Percentiles rank a stretch among this genome's conserved stretches.
These are phyloP conservation scores for Sclerurus mexicanus DNA, from an alignment of 2,113 vertebrate species.

Conservation along the genomic window DNA sequence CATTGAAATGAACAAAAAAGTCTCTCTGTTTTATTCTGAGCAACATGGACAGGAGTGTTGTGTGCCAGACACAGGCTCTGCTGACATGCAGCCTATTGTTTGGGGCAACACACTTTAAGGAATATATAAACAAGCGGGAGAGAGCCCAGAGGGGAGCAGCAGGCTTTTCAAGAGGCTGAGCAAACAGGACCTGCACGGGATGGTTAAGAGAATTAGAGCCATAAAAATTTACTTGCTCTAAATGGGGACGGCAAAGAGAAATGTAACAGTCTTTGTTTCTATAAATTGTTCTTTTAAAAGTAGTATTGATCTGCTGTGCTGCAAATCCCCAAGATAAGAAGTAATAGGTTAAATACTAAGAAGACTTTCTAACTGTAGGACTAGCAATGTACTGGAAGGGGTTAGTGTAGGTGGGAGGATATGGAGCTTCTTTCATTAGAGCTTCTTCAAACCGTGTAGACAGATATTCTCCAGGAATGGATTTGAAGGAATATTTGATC, in stretches of 20 bases:
- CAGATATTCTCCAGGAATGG: background rate
- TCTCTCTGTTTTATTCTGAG: background rate
- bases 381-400: background rate
- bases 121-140: background rate
- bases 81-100: background rate
- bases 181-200: background rate
- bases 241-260: slow-evolving; percentile 5
- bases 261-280: background rate
- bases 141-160: background rate
- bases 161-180: background rate
- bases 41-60: fast-evolving
- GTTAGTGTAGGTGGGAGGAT: background rate
- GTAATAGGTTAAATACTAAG: slow-evolving; percentile 1
- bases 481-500: background rate
- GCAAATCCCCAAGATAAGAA: background rate
- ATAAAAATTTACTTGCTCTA: background rate
- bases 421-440: background rate
- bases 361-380: background rate
- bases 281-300: background rate
- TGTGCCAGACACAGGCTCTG: background rate
- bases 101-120: background rate
- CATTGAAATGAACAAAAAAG: background rate
- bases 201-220: background rate
- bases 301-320: slow-evolving; percentile 24
- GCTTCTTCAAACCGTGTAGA: background rate